These are phyloP conservation scores for Ptilorrhoa leucosticta DNA, from an alignment of 2,113 vertebrate species.

Conservation along the genomic window DNA sequence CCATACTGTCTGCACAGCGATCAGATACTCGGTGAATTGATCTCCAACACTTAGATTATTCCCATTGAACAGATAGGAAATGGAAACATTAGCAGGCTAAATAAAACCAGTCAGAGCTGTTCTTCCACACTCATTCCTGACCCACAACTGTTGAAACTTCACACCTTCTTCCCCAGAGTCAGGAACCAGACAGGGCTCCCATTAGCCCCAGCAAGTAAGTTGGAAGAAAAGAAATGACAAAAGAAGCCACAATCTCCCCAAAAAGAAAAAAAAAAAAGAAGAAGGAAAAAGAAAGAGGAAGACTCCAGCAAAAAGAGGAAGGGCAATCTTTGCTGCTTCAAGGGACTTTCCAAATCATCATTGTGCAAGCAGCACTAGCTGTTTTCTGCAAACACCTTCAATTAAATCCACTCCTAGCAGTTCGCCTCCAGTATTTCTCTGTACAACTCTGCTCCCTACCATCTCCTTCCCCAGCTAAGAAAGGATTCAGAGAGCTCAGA, in stretches of 20 bases:
- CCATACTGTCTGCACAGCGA: background rate
- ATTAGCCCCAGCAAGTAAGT: background rate
- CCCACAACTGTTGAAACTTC: background rate
- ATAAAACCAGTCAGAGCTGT: background rate
- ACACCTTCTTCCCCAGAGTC: background rate
- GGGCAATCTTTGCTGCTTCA: background rate
- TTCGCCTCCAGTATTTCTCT: background rate
- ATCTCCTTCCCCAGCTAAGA: background rate
- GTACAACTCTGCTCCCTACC: background rate
- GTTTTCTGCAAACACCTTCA: background rate
- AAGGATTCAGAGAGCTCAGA: background rate
- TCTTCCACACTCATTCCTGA: background rate
- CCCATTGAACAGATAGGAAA: conserved; percentile 35
- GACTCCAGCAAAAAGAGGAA: conserved; percentile 5
- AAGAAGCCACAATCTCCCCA: background rate
- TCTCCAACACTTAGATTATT: conserved; percentile 38
- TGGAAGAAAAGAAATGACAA: background rate
- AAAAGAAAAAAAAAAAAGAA: too few relatives aligned
- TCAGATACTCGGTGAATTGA: conserved; percentile 38
- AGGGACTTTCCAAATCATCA: background rate
- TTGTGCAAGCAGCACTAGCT: background rate
- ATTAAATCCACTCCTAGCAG: background rate
- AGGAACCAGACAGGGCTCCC: background rate
- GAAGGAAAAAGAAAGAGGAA: background rate
- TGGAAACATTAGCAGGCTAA: conserved; percentile 31